A percentile compares a stretch with the other conserved stretches of the same genome.
Evolutionary conservation across 2,888 invertebrate species (phyloP).

Genomic region (Dyspetes luteomarginatus): DNA sequence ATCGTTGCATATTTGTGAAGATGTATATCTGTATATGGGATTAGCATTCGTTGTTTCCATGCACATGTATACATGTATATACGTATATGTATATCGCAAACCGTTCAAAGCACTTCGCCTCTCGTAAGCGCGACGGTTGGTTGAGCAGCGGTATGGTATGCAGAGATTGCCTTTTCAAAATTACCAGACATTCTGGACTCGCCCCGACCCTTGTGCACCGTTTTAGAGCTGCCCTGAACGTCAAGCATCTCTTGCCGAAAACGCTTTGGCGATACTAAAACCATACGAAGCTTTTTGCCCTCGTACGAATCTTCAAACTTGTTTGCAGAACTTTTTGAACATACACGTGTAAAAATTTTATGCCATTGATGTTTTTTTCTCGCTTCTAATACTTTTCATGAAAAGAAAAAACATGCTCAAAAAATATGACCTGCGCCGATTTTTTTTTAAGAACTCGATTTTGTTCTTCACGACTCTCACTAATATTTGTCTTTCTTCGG

Average conservation of each 20-base stretch:
- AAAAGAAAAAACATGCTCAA: no score
- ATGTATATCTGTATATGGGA: background rate
- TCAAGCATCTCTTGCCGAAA: background rate
- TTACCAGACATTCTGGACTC: slow-evolving; percentile 24
- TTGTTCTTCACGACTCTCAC: no score
- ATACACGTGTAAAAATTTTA: no score
- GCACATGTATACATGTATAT: background rate
- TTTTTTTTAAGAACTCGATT: no score
- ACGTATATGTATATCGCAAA: slow-evolving; percentile 10
- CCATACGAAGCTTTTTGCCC: background rate
- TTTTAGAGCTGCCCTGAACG: slow-evolving; percentile 19
- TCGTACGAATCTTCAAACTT: background rate
- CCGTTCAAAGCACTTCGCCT: slow-evolving; percentile 43
- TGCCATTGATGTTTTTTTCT: no score
- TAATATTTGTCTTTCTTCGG: no score
- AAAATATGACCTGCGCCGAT: no score
- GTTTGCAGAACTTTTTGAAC: no score
- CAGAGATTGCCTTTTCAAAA: slow-evolving; percentile 41
- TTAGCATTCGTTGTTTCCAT: background rate
- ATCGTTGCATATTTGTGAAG: background rate
- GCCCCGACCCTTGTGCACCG: slow-evolving; percentile 21
- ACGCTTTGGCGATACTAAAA: slow-evolving; percentile 3
- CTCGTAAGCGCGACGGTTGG: slow-evolving; percentile 30
- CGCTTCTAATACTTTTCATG: no score
- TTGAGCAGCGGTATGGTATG: slow-evolving; percentile 27